These are phyloP conservation scores for Aelia acuminata DNA, from an alignment of 2,888 invertebrate species.

Conservation along the genomic window DNA sequence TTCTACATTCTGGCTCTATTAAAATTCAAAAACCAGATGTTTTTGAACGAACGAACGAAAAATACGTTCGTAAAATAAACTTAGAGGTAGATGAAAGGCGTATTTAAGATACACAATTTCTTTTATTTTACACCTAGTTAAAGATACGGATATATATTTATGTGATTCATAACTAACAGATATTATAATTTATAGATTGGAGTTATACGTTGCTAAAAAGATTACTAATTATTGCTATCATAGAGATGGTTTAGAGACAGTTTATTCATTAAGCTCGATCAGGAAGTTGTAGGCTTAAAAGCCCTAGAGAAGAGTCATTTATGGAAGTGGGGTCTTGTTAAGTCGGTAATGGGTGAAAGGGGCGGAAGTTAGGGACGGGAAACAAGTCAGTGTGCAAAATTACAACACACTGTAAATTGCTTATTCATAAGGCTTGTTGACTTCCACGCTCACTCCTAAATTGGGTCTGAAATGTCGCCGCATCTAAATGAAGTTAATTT, in stretches of 20 bases:
- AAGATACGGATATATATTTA: too few species aligned
- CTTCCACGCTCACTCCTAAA: not conserved
- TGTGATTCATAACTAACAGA: too few species aligned
- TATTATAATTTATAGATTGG: too few species aligned
- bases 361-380: not conserved
- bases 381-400: constrained; percentile 6
- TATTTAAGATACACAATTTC: too few species aligned
- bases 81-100: too few species aligned
- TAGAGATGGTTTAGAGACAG: not conserved
- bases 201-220: too few species aligned
- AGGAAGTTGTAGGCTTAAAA: not conserved
- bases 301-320: not conserved
- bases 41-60: too few species aligned
- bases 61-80: too few species aligned
- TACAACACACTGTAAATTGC: constrained; percentile 14
- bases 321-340: not conserved
- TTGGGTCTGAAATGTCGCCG: not conserved
- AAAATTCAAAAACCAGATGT: too few species aligned
- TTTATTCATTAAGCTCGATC: not conserved
- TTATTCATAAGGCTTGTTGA: constrained; percentile 30
- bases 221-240: too few species aligned
- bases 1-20: too few species aligned
- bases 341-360: not conserved
- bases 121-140: too few species aligned
- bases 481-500: not conserved